These are phyloP conservation scores for Mongoloraphidia duomilia DNA, from an alignment of 2,888 invertebrate species.

Conservation along the genomic window DNA sequence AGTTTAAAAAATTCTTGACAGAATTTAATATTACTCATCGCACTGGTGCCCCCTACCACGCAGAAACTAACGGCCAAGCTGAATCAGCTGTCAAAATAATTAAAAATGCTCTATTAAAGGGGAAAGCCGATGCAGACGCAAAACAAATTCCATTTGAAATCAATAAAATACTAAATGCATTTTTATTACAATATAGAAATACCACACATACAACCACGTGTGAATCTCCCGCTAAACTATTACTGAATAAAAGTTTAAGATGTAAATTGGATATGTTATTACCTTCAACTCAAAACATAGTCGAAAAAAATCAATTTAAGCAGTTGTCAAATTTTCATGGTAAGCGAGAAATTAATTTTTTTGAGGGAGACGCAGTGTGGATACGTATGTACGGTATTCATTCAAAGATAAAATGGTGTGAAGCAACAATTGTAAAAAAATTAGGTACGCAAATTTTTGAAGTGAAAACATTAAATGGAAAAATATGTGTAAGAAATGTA, in stretches of 20 bases:
- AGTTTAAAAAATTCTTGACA: slow-evolving; percentile 1
- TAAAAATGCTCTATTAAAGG: not conserved
- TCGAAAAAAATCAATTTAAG: too few species aligned
- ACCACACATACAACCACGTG: not conserved
- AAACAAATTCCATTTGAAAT: slow-evolving; percentile 1
- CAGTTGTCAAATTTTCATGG: too few species aligned
- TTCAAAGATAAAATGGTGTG: too few species aligned
- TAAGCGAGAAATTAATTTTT: too few species aligned
- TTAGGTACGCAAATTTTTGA: too few species aligned
- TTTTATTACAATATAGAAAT: not conserved
- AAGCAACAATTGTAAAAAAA: too few species aligned
- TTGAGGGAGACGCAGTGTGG: too few species aligned
- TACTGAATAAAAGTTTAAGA: not conserved
- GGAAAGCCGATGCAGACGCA: not conserved
- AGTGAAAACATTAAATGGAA: too few species aligned
- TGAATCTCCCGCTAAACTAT: not conserved
- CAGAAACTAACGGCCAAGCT: slow-evolving; percentile 3
- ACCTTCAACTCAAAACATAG: too few species aligned
- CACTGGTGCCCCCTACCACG: not conserved
- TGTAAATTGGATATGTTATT: slow-evolving; percentile 1
- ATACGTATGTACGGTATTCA: too few species aligned
- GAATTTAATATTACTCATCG: not conserved
- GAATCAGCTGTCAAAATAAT: slow-evolving; percentile 1
- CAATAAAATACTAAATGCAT: too few species aligned
- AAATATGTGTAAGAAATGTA: too few species aligned